These are phyloP conservation scores for Rhadina sibilatrix DNA, from an alignment of 2,113 vertebrate species.

Conservation along the genomic window DNA sequence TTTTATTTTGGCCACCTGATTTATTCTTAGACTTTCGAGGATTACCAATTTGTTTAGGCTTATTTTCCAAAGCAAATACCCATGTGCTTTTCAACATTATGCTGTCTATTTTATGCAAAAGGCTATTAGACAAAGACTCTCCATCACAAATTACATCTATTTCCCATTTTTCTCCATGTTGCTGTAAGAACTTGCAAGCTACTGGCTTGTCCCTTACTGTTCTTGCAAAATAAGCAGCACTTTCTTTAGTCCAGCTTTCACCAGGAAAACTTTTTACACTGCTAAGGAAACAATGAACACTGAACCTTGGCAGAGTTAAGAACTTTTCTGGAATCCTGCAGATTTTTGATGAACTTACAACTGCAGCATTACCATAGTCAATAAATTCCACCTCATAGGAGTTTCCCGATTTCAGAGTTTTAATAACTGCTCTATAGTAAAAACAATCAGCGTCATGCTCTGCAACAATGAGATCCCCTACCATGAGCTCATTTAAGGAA, in stretches of 20 bases:
- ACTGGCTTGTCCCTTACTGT: slow-evolving; percentile 68
- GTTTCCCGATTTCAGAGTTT: slow-evolving; percentile 19
- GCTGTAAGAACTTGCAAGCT: slow-evolving; percentile 77
- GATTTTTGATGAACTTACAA: slow-evolving; percentile 71
- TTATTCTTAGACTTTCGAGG: background rate
- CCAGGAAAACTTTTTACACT: slow-evolving; percentile 37
- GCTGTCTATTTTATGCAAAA: slow-evolving; percentile 15
- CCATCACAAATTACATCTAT: slow-evolving; percentile 72
- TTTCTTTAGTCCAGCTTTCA: slow-evolving; percentile 37
- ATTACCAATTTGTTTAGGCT: background rate
- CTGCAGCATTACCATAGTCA: slow-evolving; percentile 83
- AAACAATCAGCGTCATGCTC: slow-evolving; percentile 71
- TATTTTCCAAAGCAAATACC: background rate
- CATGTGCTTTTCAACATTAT: background rate
- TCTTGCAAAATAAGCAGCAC: slow-evolving; percentile 61
- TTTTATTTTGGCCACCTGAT: background rate
- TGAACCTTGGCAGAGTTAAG: slow-evolving; percentile 74
- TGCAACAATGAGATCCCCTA: slow-evolving; percentile 74
- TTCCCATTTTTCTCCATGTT: slow-evolving; percentile 72
- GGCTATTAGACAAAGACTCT: slow-evolving; percentile 35
- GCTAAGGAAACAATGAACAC: slow-evolving; percentile 76
- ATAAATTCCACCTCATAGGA: slow-evolving; percentile 82
- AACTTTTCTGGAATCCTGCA: slow-evolving; percentile 67
- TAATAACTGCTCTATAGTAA: slow-evolving; percentile 81
- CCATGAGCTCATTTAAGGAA: background rate